Percentiles rank a stretch among this genome's conserved stretches.
Evolutionary conservation across 2,797 vertebrate species (phyloP).

Genomic region (Sebastes cheni): DNA sequence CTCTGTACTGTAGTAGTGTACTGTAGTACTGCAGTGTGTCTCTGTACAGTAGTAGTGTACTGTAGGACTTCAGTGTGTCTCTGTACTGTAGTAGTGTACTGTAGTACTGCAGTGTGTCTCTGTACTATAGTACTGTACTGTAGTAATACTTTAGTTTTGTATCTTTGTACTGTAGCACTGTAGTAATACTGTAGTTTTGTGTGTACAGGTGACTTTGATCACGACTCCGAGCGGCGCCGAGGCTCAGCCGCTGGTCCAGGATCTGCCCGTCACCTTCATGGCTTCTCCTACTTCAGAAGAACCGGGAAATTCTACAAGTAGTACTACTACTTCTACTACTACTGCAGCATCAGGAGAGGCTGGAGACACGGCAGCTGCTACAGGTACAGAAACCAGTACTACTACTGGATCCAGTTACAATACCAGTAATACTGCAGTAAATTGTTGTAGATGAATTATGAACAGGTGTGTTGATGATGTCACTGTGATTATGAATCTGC

Average conservation of each 20-base stretch:
- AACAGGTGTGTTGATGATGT: neutral
- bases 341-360: constrained; percentile 44
- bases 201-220: constrained; percentile 85
- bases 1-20: neutral
- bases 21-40: neutral
- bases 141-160: neutral
- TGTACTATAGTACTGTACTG: neutral
- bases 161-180: neutral
- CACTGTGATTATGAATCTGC: constrained; percentile 1
- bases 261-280: constrained; percentile 89
- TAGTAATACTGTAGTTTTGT: neutral
- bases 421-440: neutral
- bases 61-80: too few relatives aligned
- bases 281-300: constrained; percentile 89
- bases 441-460: neutral
- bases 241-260: constrained; percentile 85
- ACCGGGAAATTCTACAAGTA: constrained; percentile 77
- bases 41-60: too few relatives aligned
- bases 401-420: too few relatives aligned
- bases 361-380: constrained; percentile 34
- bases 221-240: constrained; percentile 88
- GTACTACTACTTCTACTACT: constrained; percentile 59
- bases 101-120: too few relatives aligned
- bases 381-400: constrained; percentile 2
- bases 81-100: too few relatives aligned